Base-by-base conservation (phyloP, 2,113 vertebrate genomes). In the Neomonachus schauinslandi region DNA sequence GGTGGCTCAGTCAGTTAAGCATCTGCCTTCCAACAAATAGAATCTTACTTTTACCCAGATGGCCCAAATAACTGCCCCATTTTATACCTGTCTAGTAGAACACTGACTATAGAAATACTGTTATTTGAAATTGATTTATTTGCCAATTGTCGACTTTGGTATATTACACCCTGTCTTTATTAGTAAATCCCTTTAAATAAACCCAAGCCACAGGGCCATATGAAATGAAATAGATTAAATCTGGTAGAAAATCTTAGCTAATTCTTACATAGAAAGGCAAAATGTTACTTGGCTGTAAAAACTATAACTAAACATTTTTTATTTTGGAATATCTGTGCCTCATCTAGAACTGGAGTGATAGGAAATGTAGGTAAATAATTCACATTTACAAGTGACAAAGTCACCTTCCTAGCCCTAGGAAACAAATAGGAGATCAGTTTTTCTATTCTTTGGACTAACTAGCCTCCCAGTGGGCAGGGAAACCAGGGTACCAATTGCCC, bases 41-140 rank as follows among this genome's bases (percentile, higher is more conserved):
- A 97, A 89, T 89, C 39, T 57, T 87, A 51, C 42, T 86, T 90
- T 89, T 93, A 69, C 4, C 55, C 55, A 71, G 89, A 72, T 76
- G 76, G 80, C 4, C 4, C 42, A 90, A 82, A 86, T 57, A 81
- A 97, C 42, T 31, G 8, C 51, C 31, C 36, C n/a, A 67, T 81
- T 94, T 90, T 76, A 36, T n/a, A 53, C 11, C 39, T 85, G 14
- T 5, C 15, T 22, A 69, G 28, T 69, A 79, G 59, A 92, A 91
- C 42, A 46, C 31, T 46, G 33, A n/a, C 16, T 84, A 51, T 28
- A 74, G 69, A 94, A 72, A 71, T 51, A 8, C 21, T 96, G 4
- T 84, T 61, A 53, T 24, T 90, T 84, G 14, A 86, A 91, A 59
- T 26, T 21, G 15, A 82, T 74, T 71, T 77, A 21, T 89, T 59